Conservation (phyloP, 2,113 vertebrate genomes). For the Pollimyrus isidori region DNA sequence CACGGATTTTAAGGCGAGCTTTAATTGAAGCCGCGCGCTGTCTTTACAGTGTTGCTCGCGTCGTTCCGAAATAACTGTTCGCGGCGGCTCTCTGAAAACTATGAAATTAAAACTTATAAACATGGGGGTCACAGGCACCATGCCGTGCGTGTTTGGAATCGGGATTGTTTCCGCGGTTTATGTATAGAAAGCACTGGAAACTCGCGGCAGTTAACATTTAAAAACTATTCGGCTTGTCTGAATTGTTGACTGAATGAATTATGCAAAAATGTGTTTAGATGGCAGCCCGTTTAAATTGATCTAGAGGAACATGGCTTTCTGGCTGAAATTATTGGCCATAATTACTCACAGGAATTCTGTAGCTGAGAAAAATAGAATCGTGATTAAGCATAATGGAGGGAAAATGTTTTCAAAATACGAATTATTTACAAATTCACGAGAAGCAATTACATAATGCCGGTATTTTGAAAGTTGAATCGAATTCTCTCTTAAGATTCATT, state of each 20-base stretch:
- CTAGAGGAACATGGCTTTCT: neutral
- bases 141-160: neutral
- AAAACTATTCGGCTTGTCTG: neutral
- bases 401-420: neutral
- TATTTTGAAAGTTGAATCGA: neutral
- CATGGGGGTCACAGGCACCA: neutral
- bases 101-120: slow-evolving; percentile 13
- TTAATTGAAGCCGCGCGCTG: neutral
- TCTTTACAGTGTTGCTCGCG: neutral
- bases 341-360: neutral
- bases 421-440: neutral
- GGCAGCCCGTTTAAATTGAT: neutral
- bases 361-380: neutral
- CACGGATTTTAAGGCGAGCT: neutral
- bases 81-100: neutral
- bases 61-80: neutral
- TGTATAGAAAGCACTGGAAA: neutral
- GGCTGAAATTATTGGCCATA: neutral
- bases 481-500: neutral
- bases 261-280: neutral
- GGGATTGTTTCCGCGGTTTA: neutral
- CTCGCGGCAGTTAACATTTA: neutral
- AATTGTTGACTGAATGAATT: neutral
- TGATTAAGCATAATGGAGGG: neutral
- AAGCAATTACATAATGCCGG: neutral